phyloP scores from a whole-genome alignment of 2,888 invertebrate species.

The Nomada fabriciana region DNA sequence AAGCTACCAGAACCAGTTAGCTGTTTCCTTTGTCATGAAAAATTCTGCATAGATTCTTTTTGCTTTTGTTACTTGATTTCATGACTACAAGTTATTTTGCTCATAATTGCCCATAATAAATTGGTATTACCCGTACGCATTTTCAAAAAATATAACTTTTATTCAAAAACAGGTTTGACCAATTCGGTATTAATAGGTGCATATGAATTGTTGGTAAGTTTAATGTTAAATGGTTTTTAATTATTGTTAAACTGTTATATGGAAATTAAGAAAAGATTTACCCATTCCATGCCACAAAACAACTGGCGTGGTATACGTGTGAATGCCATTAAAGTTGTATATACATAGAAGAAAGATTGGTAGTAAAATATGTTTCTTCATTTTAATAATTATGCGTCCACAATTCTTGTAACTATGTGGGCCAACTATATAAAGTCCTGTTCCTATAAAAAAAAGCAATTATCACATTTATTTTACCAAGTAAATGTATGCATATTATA shows the following conservation, averaged over 20 bases:
- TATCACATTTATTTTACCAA: not conserved
- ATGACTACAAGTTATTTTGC: too few relatives aligned
- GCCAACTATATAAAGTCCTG: not conserved
- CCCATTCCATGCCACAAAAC: conserved; percentile 68
- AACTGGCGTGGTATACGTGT: conserved; percentile 35
- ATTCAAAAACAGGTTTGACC: too few relatives aligned
- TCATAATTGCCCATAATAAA: too few relatives aligned
- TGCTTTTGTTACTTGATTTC: too few relatives aligned
- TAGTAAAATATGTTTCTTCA: conserved; percentile 1
- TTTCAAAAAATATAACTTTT: too few relatives aligned
- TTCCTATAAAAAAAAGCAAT: conserved; percentile 21
- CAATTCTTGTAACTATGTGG: not conserved
- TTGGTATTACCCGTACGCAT: too few relatives aligned
- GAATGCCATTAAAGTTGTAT: not conserved
- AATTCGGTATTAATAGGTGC: too few relatives aligned
- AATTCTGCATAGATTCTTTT: too few relatives aligned
- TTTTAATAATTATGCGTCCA: conserved; percentile 10
- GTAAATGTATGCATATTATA: too few relatives aligned
- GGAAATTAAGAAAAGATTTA: conserved; percentile 24
- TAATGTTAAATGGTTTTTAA: not conserved
- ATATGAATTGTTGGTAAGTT: not conserved
- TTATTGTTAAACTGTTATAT: not conserved
- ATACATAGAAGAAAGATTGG: conserved; percentile 12
- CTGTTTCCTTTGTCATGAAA: too few relatives aligned
- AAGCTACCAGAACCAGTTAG: too few relatives aligned